Base-by-base conservation (phyloP, 2,797 vertebrate genomes). In the Gobionotothen gibberifrons region DNA sequence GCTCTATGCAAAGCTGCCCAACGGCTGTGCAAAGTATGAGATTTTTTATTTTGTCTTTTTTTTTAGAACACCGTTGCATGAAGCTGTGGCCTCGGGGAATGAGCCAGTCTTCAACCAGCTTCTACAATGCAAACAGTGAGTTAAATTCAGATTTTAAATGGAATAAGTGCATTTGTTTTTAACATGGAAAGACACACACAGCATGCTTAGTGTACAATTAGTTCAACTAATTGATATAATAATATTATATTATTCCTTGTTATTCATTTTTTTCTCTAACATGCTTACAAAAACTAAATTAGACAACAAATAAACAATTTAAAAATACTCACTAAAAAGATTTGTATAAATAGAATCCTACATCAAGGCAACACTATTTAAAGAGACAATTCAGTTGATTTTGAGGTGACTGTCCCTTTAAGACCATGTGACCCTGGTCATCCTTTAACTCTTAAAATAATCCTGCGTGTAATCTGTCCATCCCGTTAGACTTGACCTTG, bases 71-170 rank as follows among this genome's bases (percentile, higher is more conserved):
- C 97, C 98, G 0, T 76, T 99, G 76, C 98, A 99, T 14, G 93
- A 96, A 83, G 97, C 97, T 11, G 93, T 99, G 82, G 74, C 95
- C 58, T 97, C 98, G 62, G 96, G 96, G 80, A 99, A 99, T 0
- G 98, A 99, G 66, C 93, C 93, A 0, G 97, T 99, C 12, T 99
- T 99, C 94, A 97, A 89, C 76, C 98, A 98, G 87, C 95, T 99
- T 16, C 95, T 99, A 19, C 96, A 97, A 71, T 99, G 97, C 94
- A 97, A 97, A 94, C 97, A 98, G 98, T 99, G 94, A 94, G 97
- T 95, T 73, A 40, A 0, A 21, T 1, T 75, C 16, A 51, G n/a
- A 8, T 64, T 40, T 40, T 17, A 71, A 49, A 55, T 72, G 3
- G 10, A 69, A 53, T 68, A 39, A 46, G 3, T 0, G 13, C 16